Percentiles rank a stretch among this genome's conserved stretches.
phyloP scores from a whole-genome alignment of 2,113 vertebrate genomes.

The Hippocampus zosterae region DNA sequence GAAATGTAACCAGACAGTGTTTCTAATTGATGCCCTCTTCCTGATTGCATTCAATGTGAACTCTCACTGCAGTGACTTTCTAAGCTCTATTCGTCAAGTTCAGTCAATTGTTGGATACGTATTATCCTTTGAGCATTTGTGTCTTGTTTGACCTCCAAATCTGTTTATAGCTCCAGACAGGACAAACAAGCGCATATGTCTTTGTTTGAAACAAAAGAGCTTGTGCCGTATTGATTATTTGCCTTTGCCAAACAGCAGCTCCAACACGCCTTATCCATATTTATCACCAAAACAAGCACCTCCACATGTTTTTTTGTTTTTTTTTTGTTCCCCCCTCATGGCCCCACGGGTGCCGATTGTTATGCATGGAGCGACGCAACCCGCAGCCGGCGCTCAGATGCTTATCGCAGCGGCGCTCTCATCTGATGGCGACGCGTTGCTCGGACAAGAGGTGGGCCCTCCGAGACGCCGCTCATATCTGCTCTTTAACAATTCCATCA shows the following conservation, averaged over 20 bases:
- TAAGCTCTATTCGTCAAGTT: not conserved
- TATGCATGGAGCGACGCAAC: slow-evolving; percentile 68
- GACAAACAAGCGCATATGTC: slow-evolving; percentile 57
- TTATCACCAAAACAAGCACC: slow-evolving; percentile 40
- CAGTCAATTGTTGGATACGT: not conserved
- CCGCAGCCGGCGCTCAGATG: slow-evolving; percentile 67
- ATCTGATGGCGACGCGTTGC: slow-evolving; percentile 68
- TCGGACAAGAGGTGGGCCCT: slow-evolving; percentile 62
- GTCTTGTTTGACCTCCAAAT: slow-evolving; percentile 18
- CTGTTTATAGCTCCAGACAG: slow-evolving; percentile 44
- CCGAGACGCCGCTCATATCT: slow-evolving; percentile 63
- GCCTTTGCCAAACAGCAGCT: slow-evolving; percentile 51
- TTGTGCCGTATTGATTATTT: slow-evolving; percentile 60
- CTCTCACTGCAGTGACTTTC: not conserved
- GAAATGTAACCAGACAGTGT: not conserved
- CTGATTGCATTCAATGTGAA: not conserved
- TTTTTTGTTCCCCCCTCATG: slow-evolving; percentile 37
- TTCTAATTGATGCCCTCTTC: not conserved
- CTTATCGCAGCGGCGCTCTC: slow-evolving; percentile 60
- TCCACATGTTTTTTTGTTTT: slow-evolving; percentile 46
- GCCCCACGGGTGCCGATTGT: slow-evolving; percentile 56
- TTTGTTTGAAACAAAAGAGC: slow-evolving; percentile 48
- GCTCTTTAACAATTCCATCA: slow-evolving; percentile 73
- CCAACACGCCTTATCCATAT: slow-evolving; percentile 59
- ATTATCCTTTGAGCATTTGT: slow-evolving; percentile 2